phyloP scores from a whole-genome alignment of 2,797 vertebrate genomes.

The Sebastes steindachneri region DNA sequence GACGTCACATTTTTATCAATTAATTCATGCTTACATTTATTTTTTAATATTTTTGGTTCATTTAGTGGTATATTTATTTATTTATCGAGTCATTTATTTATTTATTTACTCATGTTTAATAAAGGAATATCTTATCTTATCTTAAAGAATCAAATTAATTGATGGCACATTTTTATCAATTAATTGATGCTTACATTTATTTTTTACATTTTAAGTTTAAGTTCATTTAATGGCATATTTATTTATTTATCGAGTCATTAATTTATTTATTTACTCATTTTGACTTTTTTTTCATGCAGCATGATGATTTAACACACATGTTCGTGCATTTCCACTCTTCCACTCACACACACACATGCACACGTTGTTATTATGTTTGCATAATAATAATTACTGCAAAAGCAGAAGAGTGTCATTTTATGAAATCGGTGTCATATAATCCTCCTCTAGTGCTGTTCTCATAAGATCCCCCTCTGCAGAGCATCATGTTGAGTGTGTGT shows the following conservation, averaged over 20 bases:
- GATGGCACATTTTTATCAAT: neutral
- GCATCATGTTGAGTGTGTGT: neutral
- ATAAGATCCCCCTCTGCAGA: neutral
- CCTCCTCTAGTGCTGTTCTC: neutral
- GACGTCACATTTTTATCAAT: no score
- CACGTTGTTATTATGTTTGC: neutral
- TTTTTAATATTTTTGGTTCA: no score
- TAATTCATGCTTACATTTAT: no score
- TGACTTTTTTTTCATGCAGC: neutral
- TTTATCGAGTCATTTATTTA: no score
- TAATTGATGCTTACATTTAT: neutral
- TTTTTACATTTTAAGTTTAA: neutral
- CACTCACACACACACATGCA: neutral
- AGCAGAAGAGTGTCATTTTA: slow-evolving; percentile 11
- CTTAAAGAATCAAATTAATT: no score
- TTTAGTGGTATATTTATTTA: no score
- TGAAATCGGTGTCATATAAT: slow-evolving; percentile 40
- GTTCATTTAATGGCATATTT: neutral
- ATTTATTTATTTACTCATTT: neutral
- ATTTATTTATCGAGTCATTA: neutral
- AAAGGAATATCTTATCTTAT: no score
- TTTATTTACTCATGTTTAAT: no score
- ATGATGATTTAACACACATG: neutral
- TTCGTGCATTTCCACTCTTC: neutral
- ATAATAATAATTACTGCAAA: slow-evolving; percentile 3